Percentiles rank a stretch among this genome's conserved stretches.
phyloP scores from a whole-genome alignment of 2,797 vertebrate genomes.

The Miichthys miiuy region DNA sequence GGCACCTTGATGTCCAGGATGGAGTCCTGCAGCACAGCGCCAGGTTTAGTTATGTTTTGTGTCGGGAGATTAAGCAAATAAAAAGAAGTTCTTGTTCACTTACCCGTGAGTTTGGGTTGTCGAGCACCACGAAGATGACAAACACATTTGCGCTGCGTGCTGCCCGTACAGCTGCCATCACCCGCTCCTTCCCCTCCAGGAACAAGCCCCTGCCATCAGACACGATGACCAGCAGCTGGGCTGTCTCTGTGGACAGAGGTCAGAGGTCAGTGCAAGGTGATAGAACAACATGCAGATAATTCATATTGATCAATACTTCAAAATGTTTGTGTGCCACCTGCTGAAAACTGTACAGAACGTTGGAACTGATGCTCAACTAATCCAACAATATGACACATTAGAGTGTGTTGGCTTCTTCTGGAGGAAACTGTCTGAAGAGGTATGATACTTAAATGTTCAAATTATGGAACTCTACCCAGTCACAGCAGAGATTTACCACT shows the following conservation, averaged over 20 bases:
- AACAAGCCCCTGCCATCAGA: constrained; percentile 97
- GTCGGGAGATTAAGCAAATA: not conserved
- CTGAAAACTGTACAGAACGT: too few relatives aligned
- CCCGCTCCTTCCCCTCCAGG: constrained; percentile 96
- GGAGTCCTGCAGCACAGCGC: constrained; percentile 88
- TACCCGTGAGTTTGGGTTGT: constrained; percentile 96
- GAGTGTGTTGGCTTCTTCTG: too few relatives aligned
- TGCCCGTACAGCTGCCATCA: constrained; percentile 89
- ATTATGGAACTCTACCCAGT: too few relatives aligned
- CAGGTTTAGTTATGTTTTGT: not conserved
- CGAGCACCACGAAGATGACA: constrained; percentile 95
- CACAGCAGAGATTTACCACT: too few relatives aligned
- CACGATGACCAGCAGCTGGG: constrained; percentile 94
- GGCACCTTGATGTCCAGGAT: constrained; percentile 99
- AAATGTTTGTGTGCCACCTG: too few relatives aligned
- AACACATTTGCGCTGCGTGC: constrained; percentile 92
- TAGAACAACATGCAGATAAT: not conserved
- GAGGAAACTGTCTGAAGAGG: too few relatives aligned
- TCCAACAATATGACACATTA: not conserved
- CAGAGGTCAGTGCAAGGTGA: constrained; percentile 15
- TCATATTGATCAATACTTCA: too few relatives aligned
- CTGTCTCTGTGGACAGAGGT: constrained; percentile 85
- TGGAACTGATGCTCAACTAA: not conserved
- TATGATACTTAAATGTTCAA: too few relatives aligned
- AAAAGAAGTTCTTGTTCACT: constrained; percentile 46